phyloP scores from a whole-genome alignment of 2,888 invertebrate species.

The Choristoneura rosaceana region DNA sequence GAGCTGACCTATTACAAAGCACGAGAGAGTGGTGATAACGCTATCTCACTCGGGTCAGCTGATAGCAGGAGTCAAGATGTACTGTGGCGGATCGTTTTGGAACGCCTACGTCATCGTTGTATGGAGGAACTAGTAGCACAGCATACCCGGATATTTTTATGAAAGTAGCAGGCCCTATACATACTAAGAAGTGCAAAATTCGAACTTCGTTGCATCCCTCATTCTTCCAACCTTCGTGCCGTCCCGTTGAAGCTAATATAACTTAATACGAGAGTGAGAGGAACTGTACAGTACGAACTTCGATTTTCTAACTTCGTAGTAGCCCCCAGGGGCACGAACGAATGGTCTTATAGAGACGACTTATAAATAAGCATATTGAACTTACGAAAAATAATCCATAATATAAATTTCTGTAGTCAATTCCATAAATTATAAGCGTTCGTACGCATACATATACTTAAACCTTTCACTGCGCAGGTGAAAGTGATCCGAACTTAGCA shows the following conservation, averaged over 20 bases:
- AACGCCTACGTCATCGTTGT: slow-evolving; percentile 13
- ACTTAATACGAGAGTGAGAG: too few relatives aligned
- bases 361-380: too few relatives aligned
- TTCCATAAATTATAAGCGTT: slow-evolving; percentile 5
- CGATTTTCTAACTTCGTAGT: too few relatives aligned
- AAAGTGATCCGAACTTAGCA: slow-evolving; percentile 17
- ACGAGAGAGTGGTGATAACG: slow-evolving; percentile 41
- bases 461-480: slow-evolving; percentile 25
- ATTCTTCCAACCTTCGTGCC: too few relatives aligned
- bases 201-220: too few relatives aligned
- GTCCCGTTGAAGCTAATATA: too few relatives aligned
- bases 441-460: slow-evolving; percentile 13
- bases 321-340: too few relatives aligned
- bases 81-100: slow-evolving; percentile 38
- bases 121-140: neutral
- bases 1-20: slow-evolving; percentile 35
- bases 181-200: too few relatives aligned
- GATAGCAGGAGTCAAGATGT: slow-evolving; percentile 65
- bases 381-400: neutral
- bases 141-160: too few relatives aligned
- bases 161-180: too few relatives aligned
- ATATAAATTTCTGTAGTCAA: neutral
- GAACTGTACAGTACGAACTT: too few relatives aligned
- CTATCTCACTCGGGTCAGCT: slow-evolving; percentile 65
- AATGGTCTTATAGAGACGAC: too few relatives aligned